Evolutionary conservation across 64 coral and sea anemone genomes (phyloP).

Genomic region (Montipora sp.): DNA sequence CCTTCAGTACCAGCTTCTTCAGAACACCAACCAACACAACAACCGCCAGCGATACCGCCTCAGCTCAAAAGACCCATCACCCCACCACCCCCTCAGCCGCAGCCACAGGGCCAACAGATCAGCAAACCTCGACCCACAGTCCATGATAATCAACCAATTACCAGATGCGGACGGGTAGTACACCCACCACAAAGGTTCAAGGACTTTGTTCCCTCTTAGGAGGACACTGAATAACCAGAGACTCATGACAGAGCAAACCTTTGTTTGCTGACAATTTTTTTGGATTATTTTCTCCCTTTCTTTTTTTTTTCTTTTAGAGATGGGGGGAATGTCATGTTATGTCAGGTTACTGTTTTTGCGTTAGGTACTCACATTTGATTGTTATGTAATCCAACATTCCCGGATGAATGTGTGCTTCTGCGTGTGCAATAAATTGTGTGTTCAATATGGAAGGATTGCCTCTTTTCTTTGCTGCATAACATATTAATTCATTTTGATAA

Average conservation of each 20-base stretch:
- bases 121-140: neutral
- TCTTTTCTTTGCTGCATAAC: neutral
- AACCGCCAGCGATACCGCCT: neutral
- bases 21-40: neutral
- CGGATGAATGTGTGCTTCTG: neutral
- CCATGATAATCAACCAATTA: neutral
- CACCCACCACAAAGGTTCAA: neutral
- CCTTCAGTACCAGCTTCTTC: neutral
- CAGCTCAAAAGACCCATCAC: neutral
- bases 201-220: conserved; percentile 11
- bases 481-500: neutral
- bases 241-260: conserved; percentile 6
- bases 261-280: neutral
- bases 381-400: neutral
- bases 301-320: no score
- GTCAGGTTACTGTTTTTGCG: conserved; percentile 18
- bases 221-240: neutral
- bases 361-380: conserved; percentile 12
- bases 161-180: neutral
- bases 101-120: neutral
- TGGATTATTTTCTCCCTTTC: no score
- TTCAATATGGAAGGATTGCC: neutral
- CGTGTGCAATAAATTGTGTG: neutral
- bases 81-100: neutral
- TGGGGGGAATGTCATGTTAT: neutral